These are phyloP conservation scores for Spea bombifrons DNA, from an alignment of 2,113 vertebrate species.

Conservation along the genomic window DNA sequence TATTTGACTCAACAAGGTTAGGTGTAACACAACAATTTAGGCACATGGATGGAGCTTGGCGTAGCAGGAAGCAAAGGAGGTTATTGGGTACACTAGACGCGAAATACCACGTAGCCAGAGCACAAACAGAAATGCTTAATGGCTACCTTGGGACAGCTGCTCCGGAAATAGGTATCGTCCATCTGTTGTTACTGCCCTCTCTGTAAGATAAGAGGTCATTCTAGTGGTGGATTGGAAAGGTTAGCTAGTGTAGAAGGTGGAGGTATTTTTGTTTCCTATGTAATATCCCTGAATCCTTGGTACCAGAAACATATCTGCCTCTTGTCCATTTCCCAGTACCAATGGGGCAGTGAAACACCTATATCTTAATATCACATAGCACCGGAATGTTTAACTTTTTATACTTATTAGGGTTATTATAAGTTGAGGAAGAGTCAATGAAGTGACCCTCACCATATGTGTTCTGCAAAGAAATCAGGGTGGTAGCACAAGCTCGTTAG, in stretches of 20 bases:
- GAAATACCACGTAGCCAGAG: constrained; percentile 11
- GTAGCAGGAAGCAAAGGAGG: neutral
- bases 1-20: neutral
- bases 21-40: neutral
- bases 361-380: too few species aligned
- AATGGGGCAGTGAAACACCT: too few species aligned
- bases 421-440: too few species aligned
- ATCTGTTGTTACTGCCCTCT: constrained; percentile 84
- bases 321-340: too few species aligned
- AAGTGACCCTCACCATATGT: too few species aligned
- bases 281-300: too few species aligned
- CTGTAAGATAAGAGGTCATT: constrained; percentile 64
- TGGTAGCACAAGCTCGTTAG: too few species aligned
- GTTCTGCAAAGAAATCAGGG: too few species aligned
- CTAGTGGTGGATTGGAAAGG: constrained; percentile 14
- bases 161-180: constrained; percentile 86
- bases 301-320: too few species aligned
- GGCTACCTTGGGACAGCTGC: constrained; percentile 81
- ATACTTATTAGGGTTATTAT: too few species aligned
- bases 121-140: constrained; percentile 4
- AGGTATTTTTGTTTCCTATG: neutral
- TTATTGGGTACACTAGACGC: constrained; percentile 6
- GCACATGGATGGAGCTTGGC: neutral
- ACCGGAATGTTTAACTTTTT: too few species aligned
- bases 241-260: neutral